Evolutionary conservation across 2,888 invertebrate species (phyloP).

Genomic region (Lasioglossum oenotherae): DNA sequence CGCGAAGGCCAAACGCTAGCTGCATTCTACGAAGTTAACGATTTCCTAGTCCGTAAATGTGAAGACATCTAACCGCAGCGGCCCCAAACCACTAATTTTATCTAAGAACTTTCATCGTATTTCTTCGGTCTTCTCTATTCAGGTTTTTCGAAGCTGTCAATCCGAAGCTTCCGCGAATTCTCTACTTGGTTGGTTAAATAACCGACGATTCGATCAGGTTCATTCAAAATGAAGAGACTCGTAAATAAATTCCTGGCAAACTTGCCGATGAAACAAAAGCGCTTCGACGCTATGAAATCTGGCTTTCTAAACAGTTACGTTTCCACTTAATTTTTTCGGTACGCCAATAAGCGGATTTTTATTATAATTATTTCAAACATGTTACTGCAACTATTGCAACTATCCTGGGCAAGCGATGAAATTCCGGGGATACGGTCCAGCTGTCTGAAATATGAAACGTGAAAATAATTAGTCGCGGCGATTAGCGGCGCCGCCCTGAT

Average conservation of each 20-base stretch:
- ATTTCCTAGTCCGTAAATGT: constrained; percentile 4
- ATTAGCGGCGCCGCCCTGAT: constrained; percentile 27
- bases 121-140: not conserved
- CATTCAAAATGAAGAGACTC: not conserved
- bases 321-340: not conserved
- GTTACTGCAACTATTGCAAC: not conserved
- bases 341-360: not conserved
- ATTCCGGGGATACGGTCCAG: not conserved
- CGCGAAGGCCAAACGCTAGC: not conserved
- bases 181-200: not conserved
- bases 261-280: not conserved
- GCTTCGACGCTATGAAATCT: not conserved
- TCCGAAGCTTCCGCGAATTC: not conserved
- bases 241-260: not conserved
- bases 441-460: constrained; percentile 37
- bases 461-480: constrained; percentile 47
- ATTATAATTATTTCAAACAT: not conserved
- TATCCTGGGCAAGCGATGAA: not conserved
- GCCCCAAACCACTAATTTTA: constrained; percentile 5
- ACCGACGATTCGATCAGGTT: not conserved
- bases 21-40: not conserved
- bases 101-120: constrained; percentile 10
- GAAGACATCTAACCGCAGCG: constrained; percentile 10
- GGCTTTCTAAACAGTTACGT: not conserved
- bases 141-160: not conserved